Evolutionary conservation across 2,888 invertebrate species (phyloP).

Genomic region (Erpobdella octoculata): DNA sequence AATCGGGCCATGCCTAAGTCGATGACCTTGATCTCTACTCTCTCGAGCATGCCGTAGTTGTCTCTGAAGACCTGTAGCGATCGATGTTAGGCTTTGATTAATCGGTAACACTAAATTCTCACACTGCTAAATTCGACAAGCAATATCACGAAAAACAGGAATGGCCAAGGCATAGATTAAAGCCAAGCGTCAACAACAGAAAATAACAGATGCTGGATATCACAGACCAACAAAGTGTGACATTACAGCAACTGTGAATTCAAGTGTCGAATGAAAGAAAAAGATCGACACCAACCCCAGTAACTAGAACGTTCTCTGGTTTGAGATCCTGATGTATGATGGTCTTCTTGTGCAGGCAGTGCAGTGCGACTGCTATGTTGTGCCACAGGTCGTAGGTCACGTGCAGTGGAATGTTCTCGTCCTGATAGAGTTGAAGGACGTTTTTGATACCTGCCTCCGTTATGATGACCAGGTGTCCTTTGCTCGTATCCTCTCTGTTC

Average conservation of each 20-base stretch:
- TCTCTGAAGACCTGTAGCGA: conserved; percentile 12
- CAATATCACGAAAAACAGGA: background rate
- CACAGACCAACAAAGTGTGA: background rate
- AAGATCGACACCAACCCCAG: conserved; percentile 30
- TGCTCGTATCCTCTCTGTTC: conserved; percentile 28
- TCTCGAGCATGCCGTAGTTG: conserved; percentile 13
- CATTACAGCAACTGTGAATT: no score
- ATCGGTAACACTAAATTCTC: background rate
- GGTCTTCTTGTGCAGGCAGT: conserved; percentile 35
- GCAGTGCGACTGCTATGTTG: conserved; percentile 35
- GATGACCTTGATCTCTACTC: conserved; percentile 35
- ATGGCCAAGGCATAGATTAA: background rate
- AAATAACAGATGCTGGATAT: background rate
- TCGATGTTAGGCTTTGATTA: background rate
- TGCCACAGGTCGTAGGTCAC: conserved; percentile 35
- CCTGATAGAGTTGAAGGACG: conserved; percentile 36
- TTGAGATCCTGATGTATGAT: conserved; percentile 40
- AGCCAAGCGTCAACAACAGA: background rate
- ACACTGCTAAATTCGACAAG: background rate
- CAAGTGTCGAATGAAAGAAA: background rate
- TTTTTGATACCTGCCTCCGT: conserved; percentile 39
- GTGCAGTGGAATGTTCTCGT: conserved; percentile 33
- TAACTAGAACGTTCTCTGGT: conserved; percentile 38
- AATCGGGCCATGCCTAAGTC: conserved; percentile 35
- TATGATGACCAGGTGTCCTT: conserved; percentile 38